Conservation (phyloP, 2,888 invertebrate species). For the Platypus cylindrus region DNA sequence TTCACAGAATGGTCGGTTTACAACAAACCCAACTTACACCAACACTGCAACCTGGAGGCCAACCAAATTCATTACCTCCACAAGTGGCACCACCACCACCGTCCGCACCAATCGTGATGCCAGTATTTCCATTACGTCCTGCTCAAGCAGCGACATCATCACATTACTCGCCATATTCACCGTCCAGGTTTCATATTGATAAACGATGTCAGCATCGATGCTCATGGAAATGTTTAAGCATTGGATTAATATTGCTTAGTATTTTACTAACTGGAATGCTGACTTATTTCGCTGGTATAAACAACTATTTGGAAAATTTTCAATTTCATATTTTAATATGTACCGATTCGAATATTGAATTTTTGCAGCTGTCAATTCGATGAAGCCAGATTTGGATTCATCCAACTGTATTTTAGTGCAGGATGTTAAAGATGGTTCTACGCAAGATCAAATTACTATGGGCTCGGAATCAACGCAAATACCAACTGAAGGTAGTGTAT, state of each 20-base stretch:
- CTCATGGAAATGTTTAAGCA: conserved; percentile 94
- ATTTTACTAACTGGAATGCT: conserved; percentile 86
- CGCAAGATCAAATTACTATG: conserved; percentile 73
- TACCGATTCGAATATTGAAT: neutral
- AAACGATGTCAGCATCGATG: conserved; percentile 87
- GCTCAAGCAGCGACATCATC: conserved; percentile 43
- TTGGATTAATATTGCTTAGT: conserved; percentile 81
- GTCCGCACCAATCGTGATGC: conserved; percentile 68
- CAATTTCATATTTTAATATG: neutral
- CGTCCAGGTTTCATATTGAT: conserved; percentile 88
- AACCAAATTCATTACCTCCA: conserved; percentile 43
- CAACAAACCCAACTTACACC: conserved; percentile 44
- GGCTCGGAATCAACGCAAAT: conserved; percentile 58
- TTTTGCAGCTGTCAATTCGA: conserved; percentile 76
- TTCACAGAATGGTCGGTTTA: conserved; percentile 39
- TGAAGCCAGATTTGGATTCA: conserved; percentile 79
- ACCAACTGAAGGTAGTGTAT: conserved; percentile 62
- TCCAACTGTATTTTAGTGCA: conserved; percentile 82
- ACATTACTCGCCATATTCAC: conserved; percentile 81
- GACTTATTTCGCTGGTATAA: conserved; percentile 83
- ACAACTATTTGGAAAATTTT: neutral
- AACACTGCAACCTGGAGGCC: conserved; percentile 47
- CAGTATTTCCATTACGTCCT: conserved; percentile 70
- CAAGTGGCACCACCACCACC: conserved; percentile 55
- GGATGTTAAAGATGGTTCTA: conserved; percentile 69